These are phyloP conservation scores for Eretmochelys imbricata DNA, from an alignment of 2,113 vertebrate species.

Conservation along the genomic window DNA sequence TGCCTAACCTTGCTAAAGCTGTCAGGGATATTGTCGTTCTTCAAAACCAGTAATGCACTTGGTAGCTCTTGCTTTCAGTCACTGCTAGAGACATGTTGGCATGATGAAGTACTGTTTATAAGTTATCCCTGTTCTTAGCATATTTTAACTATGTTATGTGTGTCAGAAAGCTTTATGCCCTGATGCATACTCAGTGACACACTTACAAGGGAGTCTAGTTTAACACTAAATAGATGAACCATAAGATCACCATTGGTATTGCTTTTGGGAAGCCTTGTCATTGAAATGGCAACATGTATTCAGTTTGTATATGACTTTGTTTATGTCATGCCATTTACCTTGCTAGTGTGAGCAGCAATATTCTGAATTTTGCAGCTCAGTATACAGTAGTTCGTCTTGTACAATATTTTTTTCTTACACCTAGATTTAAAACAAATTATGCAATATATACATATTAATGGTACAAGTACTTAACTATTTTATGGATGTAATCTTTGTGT, in stretches of 20 bases:
- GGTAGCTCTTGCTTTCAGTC: constrained; percentile 1
- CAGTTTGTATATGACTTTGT: not conserved
- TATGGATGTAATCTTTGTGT: constrained; percentile 38
- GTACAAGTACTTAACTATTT: constrained; percentile 27
- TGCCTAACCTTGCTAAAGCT: constrained; percentile 6
- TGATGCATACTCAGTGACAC: not conserved
- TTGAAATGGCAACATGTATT: not conserved
- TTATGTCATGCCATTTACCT: not conserved
- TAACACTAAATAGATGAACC: not conserved
- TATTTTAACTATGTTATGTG: not conserved
- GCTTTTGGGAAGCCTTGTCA: not conserved
- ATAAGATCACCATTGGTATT: not conserved
- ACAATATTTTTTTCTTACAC: constrained; percentile 5
- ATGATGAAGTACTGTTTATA: not conserved
- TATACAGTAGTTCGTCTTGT: not conserved
- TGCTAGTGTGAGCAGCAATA: not conserved
- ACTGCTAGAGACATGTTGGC: not conserved
- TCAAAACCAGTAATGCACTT: not conserved
- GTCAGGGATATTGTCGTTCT: not conserved
- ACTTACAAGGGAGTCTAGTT: not conserved
- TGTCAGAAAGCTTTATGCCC: not conserved
- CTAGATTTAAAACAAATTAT: not conserved
- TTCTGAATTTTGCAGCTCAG: not conserved
- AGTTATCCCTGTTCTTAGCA: not conserved
- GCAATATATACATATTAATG: constrained; percentile 4